Conservation (phyloP, 2,113 vertebrate genomes). For the Turdus rufiventris region DNA sequence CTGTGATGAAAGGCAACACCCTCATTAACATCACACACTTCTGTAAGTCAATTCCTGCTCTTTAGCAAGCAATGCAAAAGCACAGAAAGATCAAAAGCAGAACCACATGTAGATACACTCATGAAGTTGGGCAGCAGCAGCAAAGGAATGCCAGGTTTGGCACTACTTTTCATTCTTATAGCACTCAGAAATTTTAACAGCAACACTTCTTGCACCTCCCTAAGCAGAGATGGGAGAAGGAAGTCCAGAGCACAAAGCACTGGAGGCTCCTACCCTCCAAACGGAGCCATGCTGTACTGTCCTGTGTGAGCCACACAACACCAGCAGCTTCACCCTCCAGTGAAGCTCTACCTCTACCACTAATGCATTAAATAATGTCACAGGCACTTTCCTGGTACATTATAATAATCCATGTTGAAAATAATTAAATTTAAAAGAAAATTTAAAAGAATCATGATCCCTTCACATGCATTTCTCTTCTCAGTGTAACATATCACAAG, state of each 20-base stretch:
- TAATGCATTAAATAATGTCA: not conserved
- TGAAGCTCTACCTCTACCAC: not conserved
- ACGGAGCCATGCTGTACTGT: rapidly evolving
- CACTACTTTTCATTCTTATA: not conserved
- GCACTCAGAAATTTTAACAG: not conserved
- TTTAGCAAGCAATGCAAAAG: not conserved
- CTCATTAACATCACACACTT: not conserved
- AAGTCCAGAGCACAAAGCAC: not conserved
- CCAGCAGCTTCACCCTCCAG: not conserved
- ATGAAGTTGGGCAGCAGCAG: not conserved
- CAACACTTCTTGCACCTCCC: not conserved
- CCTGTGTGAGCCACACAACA: not conserved
- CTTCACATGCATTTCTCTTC: not conserved
- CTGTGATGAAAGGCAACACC: not conserved
- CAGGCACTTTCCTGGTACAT: not conserved
- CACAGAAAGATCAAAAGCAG: not conserved
- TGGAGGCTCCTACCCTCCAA: not conserved
- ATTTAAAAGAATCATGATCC: not conserved
- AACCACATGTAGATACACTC: not conserved
- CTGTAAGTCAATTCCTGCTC: not conserved
- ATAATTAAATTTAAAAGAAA: not conserved
- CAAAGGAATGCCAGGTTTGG: not conserved
- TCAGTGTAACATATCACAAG: not conserved
- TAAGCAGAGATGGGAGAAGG: not conserved
- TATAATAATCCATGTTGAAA: not conserved